These are phyloP conservation scores for Thecophora atra DNA, from an alignment of 2,888 invertebrate species.

Conservation along the genomic window DNA sequence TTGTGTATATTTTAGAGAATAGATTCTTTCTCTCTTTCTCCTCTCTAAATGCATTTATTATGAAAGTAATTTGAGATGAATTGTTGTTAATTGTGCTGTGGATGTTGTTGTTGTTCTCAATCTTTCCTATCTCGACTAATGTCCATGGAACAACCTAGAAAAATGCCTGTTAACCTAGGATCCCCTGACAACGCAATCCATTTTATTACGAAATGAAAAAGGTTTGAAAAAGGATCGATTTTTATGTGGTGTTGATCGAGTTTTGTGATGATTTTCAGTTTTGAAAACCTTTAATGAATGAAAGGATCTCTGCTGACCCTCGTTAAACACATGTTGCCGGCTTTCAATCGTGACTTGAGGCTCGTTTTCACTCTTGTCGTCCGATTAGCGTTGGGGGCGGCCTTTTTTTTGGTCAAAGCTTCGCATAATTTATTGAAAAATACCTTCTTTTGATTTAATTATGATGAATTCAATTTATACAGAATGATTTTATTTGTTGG, in stretches of 20 bases:
- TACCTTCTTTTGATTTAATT: no score
- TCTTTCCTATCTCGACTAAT: background rate
- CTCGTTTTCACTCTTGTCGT: background rate
- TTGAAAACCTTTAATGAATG: constrained; percentile 34
- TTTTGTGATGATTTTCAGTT: background rate
- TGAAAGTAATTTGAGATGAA: constrained; percentile 46
- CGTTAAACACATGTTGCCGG: constrained; percentile 61
- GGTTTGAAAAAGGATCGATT: background rate
- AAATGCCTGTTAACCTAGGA: background rate
- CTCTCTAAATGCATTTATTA: constrained; percentile 19
- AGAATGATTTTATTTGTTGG: no score
- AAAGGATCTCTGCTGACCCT: constrained; percentile 55
- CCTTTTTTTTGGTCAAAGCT: background rate
- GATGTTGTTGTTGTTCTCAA: background rate
- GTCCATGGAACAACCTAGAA: background rate
- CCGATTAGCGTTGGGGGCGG: background rate
- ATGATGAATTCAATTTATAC: no score
- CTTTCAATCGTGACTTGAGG: background rate
- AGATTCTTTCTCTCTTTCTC: background rate
- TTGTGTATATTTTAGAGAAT: constrained; percentile 8
- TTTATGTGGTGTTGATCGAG: background rate
- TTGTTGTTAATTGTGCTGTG: constrained; percentile 26
- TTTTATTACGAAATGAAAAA: background rate
- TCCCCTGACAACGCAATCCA: constrained; percentile 1
- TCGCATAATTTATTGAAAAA: no score